These are phyloP conservation scores for Centroberyx gerrardi DNA, from an alignment of 2,797 vertebrate genomes.

Conservation along the genomic window DNA sequence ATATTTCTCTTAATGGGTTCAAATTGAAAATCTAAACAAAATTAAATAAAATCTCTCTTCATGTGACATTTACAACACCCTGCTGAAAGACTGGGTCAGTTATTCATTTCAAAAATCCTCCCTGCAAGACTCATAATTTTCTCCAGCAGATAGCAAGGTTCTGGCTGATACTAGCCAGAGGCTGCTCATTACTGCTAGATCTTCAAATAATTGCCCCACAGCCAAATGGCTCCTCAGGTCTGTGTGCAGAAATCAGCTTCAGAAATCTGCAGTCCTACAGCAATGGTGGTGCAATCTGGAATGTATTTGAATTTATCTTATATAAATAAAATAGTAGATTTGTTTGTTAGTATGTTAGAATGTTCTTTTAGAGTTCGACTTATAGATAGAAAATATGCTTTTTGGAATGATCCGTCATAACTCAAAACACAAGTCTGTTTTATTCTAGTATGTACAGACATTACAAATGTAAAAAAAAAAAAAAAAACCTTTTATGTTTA, in stretches of 20 bases:
- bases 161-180: conserved; percentile 43
- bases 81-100: neutral
- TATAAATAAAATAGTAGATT: no score
- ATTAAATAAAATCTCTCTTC: neutral
- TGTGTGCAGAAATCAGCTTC: conserved; percentile 21
- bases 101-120: neutral
- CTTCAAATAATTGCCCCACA: conserved; percentile 51
- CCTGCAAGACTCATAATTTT: conserved; percentile 21
- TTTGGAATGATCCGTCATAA: no score
- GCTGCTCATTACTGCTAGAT: conserved; percentile 52
- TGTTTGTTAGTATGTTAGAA: no score
- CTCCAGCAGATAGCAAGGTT: conserved; percentile 17
- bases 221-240: conserved; percentile 31
- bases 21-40: neutral
- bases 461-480: no score
- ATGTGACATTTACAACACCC: conserved; percentile 19
- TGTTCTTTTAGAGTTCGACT: neutral
- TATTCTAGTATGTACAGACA: no score
- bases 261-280: conserved; percentile 5
- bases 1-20: no score
- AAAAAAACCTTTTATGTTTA: no score
- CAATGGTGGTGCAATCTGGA: neutral
- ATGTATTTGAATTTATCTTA: no score
- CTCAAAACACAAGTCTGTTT: no score
- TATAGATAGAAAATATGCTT: no score